phyloP scores from a whole-genome alignment of 2,113 vertebrate genomes.

The Trematocara variabile region DNA sequence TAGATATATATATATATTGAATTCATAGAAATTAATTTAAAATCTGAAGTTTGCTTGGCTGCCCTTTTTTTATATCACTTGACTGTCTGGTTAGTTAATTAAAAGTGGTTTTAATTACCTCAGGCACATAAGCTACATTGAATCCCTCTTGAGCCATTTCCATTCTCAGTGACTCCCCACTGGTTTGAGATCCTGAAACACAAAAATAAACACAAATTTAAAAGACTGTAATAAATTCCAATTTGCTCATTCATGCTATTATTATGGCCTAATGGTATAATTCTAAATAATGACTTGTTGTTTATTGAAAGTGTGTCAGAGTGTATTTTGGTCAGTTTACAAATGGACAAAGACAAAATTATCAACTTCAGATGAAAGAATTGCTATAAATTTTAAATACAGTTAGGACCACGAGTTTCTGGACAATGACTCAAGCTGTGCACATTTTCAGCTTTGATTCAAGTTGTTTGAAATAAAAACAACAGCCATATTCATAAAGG shows the following conservation, averaged over 20 bases:
- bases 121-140: background rate
- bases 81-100: background rate
- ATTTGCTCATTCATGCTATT: background rate
- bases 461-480: background rate
- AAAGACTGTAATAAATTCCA: background rate
- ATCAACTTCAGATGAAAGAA: background rate
- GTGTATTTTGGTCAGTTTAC: background rate
- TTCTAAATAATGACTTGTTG: background rate
- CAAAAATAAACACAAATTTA: background rate
- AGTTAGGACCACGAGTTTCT: background rate
- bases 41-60: background rate
- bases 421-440: background rate
- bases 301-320: background rate
- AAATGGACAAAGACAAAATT: background rate
- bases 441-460: background rate
- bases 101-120: background rate
- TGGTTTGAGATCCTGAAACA: background rate
- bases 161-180: background rate
- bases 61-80: background rate
- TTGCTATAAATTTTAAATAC: background rate
- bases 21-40: background rate
- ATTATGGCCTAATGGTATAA: background rate
- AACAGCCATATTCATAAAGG: background rate
- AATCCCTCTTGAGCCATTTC: background rate
- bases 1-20: background rate